Evolutionary conservation across 2,888 invertebrate species (phyloP).

Genomic region (Sepiola atlantica): DNA sequence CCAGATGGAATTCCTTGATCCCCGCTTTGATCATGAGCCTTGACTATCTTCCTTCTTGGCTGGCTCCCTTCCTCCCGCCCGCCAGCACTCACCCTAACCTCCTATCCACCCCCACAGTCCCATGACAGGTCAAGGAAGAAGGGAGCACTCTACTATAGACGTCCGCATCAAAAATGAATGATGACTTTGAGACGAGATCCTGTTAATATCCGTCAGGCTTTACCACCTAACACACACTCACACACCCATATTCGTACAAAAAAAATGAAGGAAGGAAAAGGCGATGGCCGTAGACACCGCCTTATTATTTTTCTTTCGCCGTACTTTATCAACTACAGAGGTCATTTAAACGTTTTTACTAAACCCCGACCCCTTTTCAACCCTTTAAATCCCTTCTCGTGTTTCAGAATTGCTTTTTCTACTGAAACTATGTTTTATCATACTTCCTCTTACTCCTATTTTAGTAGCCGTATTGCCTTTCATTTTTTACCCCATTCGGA

Average conservation of each 20-base stretch:
- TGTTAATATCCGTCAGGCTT: conserved; percentile 1
- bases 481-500: no score
- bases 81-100: background rate
- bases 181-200: background rate
- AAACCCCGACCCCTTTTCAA: background rate
- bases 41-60: background rate
- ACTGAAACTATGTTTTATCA: background rate
- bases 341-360: background rate
- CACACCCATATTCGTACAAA: background rate
- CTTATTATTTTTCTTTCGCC: background rate
- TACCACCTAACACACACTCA: background rate
- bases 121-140: background rate
- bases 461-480: background rate
- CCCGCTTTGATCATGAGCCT: background rate
- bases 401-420: background rate
- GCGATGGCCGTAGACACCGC: background rate
- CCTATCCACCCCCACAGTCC: background rate
- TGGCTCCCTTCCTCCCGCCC: background rate
- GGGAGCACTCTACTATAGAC: background rate
- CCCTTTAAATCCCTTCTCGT: background rate
- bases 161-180: background rate
- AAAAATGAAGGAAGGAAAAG: background rate
- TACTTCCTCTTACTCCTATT: background rate
- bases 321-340: background rate
- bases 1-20: conserved; percentile 19